phyloP scores from a whole-genome alignment of 2,888 invertebrate genomes.

The Apamea anceps region DNA sequence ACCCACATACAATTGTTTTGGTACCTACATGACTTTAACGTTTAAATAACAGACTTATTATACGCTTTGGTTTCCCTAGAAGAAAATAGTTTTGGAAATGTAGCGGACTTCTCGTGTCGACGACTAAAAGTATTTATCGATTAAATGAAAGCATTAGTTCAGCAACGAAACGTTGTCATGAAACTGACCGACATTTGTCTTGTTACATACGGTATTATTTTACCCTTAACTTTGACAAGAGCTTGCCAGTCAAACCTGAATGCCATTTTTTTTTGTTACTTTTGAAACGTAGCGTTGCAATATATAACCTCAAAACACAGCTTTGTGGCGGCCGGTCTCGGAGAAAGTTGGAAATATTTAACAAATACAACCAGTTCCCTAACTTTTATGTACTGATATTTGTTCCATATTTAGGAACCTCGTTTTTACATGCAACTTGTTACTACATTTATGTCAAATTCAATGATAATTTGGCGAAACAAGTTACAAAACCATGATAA shows the following conservation, averaged over 20 bases:
- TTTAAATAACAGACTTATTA: background rate
- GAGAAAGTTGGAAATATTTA: background rate
- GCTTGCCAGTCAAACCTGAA: background rate
- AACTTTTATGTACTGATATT: background rate
- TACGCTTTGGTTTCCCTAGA: background rate
- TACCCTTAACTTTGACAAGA: background rate
- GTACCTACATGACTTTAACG: background rate
- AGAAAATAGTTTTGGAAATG: background rate
- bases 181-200: background rate
- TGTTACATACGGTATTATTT: background rate
- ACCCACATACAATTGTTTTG: background rate
- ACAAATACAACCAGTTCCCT: background rate
- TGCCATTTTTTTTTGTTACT: background rate
- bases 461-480: background rate
- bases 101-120: background rate
- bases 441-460: background rate
- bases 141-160: background rate
- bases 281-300: background rate
- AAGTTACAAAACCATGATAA: background rate
- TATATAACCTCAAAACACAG: background rate
- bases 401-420: background rate
- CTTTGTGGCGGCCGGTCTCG: background rate
- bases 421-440: too few relatives aligned
- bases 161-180: background rate
- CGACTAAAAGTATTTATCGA: background rate